Evolutionary conservation across 2,113 vertebrate species (phyloP), one percentile per base, ranked within the genome.

Genomic region (Embiotoca jacksoni): DNA sequence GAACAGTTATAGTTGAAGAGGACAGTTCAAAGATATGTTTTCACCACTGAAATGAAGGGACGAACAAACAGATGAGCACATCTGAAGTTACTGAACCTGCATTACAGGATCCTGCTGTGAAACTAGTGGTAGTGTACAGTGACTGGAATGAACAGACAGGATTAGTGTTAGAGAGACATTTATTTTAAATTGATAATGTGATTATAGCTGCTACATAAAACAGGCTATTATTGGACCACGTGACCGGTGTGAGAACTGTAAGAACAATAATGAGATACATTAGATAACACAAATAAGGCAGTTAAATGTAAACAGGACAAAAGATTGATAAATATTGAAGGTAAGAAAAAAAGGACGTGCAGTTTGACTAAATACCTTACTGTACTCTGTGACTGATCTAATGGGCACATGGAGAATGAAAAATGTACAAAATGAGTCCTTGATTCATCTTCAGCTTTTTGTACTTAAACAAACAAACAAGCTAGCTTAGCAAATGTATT

Each of bases 11-110:
- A 56, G 66, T 75, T 82, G 57, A 80, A 85, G 76, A 64, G 63
- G 63, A 69, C 32, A 30, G 72, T 88, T 84, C 46, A 88, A 88
- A 86, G 65, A 87, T 84, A 53, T 16, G 32, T 83, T 63, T 86
- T 64, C 50, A 73, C 52, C 16, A 23, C 35, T 46, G 44, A 56
- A 76, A 70, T 62, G 14, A 75, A 78, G 36, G 39, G 35, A 57
- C 16, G 15, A 76, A 73, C 47, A 75, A 65, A 47, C 41, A 78
- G 59, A 86, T 81, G 80, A 75, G 62, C 13, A 35, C 14, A 72
- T 44, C 49, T 57, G 57, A 72, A 72, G 39, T 32, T 55, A 47
- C 23, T 63, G 71, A 71, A 47, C 11, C 55, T 55, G 15, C 30
- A 11, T 61, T 62, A 59, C 46, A 36, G 33, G 55, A 33, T 44